Evolutionary conservation across 1,140 invertebrate species (phyloP).

Genomic region (Halotydeus destructor): DNA sequence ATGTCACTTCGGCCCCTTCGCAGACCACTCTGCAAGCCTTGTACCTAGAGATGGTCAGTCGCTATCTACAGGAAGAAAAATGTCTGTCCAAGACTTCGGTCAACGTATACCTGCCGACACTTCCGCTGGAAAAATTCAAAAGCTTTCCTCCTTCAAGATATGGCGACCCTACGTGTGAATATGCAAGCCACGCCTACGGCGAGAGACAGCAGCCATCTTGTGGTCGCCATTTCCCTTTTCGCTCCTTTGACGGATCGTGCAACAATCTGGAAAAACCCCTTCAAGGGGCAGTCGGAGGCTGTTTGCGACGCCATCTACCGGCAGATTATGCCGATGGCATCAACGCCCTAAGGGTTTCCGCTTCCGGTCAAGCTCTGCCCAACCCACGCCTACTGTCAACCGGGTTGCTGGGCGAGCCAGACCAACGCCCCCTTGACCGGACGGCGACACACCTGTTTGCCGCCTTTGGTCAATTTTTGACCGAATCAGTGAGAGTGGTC

Average conservation of each 20-base stretch:
- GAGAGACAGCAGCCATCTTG: too few species aligned
- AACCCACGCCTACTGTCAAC: slow-evolving; percentile 28
- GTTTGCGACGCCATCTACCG: slow-evolving; percentile 33
- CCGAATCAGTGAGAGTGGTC: slow-evolving; percentile 11
- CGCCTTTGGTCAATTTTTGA: slow-evolving; percentile 16
- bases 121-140: too few species aligned
- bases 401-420: slow-evolving; percentile 22
- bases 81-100: too few species aligned
- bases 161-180: too few species aligned
- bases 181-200: too few species aligned
- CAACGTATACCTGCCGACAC: too few species aligned
- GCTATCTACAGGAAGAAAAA: too few species aligned
- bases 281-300: slow-evolving; percentile 47
- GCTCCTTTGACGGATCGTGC: slow-evolving; percentile 66
- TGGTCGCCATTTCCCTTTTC: slow-evolving; percentile 37
- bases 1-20: too few species aligned
- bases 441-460: slow-evolving; percentile 7
- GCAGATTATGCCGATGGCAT: slow-evolving; percentile 39
- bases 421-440: slow-evolving; percentile 11
- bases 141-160: too few species aligned
- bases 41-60: too few species aligned
- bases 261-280: slow-evolving; percentile 70
- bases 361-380: slow-evolving; percentile 25
- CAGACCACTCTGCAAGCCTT: too few species aligned
- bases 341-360: slow-evolving; percentile 10